phyloP scores from a whole-genome alignment of 2,113 vertebrate genomes.

The Gopherus flavomarginatus region DNA sequence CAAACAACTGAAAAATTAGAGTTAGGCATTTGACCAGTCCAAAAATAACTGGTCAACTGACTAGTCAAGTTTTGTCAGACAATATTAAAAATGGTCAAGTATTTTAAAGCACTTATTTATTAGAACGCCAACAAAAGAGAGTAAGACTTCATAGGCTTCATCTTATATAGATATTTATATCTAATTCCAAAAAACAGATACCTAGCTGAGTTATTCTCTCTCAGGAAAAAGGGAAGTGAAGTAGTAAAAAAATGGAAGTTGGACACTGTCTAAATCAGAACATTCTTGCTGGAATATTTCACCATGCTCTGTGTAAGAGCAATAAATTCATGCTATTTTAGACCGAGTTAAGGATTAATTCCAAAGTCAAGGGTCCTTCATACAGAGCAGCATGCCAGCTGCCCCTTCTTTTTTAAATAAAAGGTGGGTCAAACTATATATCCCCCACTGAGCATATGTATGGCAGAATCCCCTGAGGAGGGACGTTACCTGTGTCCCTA shows the following conservation, averaged over 20 bases:
- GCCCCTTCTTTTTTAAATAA: fast-evolving
- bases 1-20: constrained; percentile 52
- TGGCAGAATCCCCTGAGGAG: background rate
- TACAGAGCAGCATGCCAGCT: background rate
- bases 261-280: background rate
- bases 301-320: background rate
- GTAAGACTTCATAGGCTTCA: background rate
- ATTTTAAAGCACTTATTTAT: background rate
- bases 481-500: background rate
- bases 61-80: background rate
- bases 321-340: background rate
- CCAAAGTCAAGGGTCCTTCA: background rate
- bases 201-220: background rate
- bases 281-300: background rate
- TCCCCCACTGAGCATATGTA: background rate
- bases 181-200: background rate
- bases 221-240: background rate
- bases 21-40: background rate
- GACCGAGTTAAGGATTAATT: background rate
- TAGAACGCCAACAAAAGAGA: background rate
- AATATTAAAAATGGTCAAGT: background rate
- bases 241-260: background rate
- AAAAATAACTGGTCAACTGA: background rate
- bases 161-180: background rate
- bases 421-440: background rate